Percentiles rank a stretch among this genome's conserved stretches.
Conservation (phyloP, 2,797 vertebrate genomes). For the Pipistrellus nathusii region DNA sequence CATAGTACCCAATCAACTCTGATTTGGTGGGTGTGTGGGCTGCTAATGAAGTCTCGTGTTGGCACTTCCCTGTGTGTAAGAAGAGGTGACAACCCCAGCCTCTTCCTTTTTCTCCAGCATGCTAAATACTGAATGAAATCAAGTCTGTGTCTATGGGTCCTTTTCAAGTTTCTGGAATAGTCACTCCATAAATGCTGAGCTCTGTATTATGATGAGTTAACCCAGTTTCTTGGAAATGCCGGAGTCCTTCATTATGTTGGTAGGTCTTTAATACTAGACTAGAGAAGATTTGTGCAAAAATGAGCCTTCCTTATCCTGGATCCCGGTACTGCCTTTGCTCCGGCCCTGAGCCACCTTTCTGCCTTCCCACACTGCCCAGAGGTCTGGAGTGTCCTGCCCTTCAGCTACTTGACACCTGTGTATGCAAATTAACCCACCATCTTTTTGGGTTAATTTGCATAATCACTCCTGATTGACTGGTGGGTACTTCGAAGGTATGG, state of each 20-base stretch:
- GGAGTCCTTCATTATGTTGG: neutral
- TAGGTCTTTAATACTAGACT: neutral
- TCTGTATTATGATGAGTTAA: neutral
- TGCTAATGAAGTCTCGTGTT: neutral
- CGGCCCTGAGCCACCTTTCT: no score
- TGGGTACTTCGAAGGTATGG: no score
- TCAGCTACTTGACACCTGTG: no score
- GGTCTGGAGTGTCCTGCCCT: no score
- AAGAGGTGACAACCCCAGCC: no score
- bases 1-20: neutral
- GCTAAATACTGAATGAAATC: neutral
- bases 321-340: no score
- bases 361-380: no score
- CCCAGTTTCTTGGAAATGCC: neutral
- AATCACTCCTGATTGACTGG: no score
- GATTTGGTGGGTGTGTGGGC: fast-evolving
- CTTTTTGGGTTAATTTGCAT: no score
- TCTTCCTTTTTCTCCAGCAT: neutral
- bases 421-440: no score
- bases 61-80: fast-evolving
- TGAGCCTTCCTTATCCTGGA: no score
- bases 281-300: no score
- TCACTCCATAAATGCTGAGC: neutral
- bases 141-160: neutral
- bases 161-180: neutral